Evolutionary conservation across 2,888 invertebrate species (phyloP).

Genomic region (Cetonia aurata): DNA sequence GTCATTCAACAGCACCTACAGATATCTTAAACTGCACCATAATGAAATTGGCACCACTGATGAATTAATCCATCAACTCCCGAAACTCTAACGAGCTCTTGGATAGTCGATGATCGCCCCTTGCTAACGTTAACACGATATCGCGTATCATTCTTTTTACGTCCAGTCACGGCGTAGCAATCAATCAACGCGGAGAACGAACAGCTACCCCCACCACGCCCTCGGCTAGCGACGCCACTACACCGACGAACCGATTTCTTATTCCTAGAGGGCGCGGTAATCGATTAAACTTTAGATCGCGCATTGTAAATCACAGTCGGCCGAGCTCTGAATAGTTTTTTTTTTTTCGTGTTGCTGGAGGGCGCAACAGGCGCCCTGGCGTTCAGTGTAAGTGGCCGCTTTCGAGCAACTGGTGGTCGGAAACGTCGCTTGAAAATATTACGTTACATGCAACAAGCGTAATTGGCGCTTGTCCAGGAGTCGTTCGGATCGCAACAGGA

Average conservation of each 20-base stretch:
- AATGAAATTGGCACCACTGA: too few relatives aligned
- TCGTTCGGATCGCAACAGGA: background rate
- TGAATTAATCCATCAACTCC: too few relatives aligned
- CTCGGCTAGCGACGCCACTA: background rate
- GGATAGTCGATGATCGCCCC: too few relatives aligned
- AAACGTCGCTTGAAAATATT: slow-evolving; percentile 55
- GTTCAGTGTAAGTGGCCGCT: slow-evolving; percentile 22
- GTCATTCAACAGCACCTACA: too few relatives aligned
- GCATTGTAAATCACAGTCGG: slow-evolving; percentile 34
- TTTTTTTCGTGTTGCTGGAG: background rate
- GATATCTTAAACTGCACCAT: too few relatives aligned
- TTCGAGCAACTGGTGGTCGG: slow-evolving; percentile 47
- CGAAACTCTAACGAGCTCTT: too few relatives aligned
- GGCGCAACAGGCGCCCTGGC: slow-evolving; percentile 31
- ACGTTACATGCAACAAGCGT: slow-evolving; percentile 63
- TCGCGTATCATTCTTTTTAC: too few relatives aligned
- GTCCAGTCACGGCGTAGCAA: slow-evolving; percentile 1
- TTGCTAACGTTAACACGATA: too few relatives aligned
- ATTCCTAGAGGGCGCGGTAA: slow-evolving; percentile 17
- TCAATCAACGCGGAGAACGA: background rate
- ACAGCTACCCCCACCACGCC: background rate
- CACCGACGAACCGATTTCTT: slow-evolving; percentile 18
- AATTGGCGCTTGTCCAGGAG: slow-evolving; percentile 63
- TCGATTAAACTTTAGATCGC: slow-evolving; percentile 38
- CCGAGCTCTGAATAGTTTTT: slow-evolving; percentile 37